Conservation (phyloP, 2,888 invertebrate genomes). For the Patella pellucida region DNA sequence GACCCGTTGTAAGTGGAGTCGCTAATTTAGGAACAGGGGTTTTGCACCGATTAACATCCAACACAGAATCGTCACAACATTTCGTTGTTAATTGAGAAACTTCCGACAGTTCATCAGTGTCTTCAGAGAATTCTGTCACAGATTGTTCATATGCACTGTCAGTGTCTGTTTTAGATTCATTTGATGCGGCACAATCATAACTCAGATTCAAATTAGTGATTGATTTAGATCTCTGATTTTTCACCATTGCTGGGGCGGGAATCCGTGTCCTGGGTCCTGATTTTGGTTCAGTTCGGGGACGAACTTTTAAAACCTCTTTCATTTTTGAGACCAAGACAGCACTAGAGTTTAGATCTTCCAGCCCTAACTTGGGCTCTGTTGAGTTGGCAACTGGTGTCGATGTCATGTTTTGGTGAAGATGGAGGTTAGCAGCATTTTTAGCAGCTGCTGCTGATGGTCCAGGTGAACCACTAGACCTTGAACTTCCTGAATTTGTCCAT, state of each 20-base stretch:
- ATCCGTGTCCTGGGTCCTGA: conserved; percentile 45
- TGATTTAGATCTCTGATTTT: conserved; percentile 47
- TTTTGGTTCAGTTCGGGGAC: conserved; percentile 51
- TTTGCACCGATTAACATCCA: conserved; percentile 44
- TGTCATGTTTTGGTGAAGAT: conserved; percentile 29
- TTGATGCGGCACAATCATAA: not conserved
- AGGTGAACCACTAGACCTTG: conserved; percentile 15
- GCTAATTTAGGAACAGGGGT: conserved; percentile 55
- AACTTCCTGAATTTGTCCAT: conserved; percentile 17
- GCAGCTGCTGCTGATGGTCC: conserved; percentile 1
- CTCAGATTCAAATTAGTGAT: conserved; percentile 40
- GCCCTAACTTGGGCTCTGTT: conserved; percentile 9
- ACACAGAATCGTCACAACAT: conserved; percentile 37
- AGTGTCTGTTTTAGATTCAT: conserved; percentile 13
- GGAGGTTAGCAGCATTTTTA: conserved; percentile 16
- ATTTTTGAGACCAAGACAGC: conserved; percentile 50
- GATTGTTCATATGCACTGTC: conserved; percentile 14
- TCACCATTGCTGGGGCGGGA: conserved; percentile 50
- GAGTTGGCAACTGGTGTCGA: conserved; percentile 1
- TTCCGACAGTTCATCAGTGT: conserved; percentile 22
- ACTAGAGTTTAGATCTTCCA: conserved; percentile 22
- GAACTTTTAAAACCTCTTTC: conserved; percentile 56
- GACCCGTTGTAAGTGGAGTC: conserved; percentile 60
- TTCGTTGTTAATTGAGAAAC: conserved; percentile 21
- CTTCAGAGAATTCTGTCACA: conserved; percentile 16